Evolutionary conservation across 53 echinoderm and acorn worm genomes (phyloP).

Genomic region (Crossaster papposus): DNA sequence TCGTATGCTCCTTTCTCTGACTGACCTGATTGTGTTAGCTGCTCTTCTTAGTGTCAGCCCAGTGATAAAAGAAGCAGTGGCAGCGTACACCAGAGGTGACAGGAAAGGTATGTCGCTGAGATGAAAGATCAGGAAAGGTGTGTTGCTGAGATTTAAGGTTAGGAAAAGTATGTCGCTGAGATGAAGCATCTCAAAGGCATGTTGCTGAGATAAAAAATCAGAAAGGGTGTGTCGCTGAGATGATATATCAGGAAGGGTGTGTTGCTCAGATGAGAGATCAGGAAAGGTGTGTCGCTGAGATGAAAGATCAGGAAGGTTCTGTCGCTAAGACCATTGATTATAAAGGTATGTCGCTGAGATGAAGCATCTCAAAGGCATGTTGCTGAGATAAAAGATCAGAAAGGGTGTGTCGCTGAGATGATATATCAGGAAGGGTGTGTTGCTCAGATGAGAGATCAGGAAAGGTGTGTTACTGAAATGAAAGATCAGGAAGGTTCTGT

Average conservation of each 20-base stretch:
- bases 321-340: background rate
- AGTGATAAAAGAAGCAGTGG: constrained; percentile 83
- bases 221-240: too few species aligned
- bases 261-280: background rate
- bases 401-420: too few species aligned
- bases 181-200: background rate
- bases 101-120: constrained; percentile 74
- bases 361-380: background rate
- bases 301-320: background rate
- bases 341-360: too few species aligned
- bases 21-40: constrained; percentile 83
- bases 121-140: background rate
- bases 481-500: background rate
- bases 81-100: constrained; percentile 91
- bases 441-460: background rate
- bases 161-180: too few species aligned
- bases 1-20: constrained; percentile 76
- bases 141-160: too few species aligned
- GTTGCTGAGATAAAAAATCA: background rate
- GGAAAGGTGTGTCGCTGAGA: too few species aligned
- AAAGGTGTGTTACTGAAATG: too few species aligned
- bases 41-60: constrained; percentile 89
- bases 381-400: background rate
- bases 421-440: background rate
- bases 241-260: background rate